Evolutionary conservation across 2,113 vertebrate genomes (phyloP), one percentile per base, ranked within the genome.

Genomic region (Cyprinodon tularosa): DNA sequence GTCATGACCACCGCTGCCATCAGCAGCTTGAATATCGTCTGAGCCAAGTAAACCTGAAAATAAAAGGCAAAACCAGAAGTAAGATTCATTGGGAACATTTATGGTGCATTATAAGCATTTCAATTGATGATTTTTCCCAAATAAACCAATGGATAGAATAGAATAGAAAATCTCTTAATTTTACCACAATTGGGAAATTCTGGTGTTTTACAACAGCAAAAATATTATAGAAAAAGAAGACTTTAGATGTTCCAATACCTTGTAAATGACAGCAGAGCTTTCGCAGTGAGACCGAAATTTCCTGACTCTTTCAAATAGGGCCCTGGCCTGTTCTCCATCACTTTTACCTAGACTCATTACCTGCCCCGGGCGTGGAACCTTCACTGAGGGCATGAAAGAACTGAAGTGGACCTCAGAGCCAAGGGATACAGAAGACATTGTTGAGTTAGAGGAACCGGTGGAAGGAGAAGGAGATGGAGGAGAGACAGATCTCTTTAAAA

Each of bases 301-400:
- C 67, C 93, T 82, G 53, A 96, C 94, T 75, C 93, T 90, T 83
- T 96, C 95, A n/a, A 96, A 96, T 61, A 96, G 91, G 0, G 95
- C 95, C 76, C 94, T 88, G 29, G 95, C 94, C 76, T 95, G 94
- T 66, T 96, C 94, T 37, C 93, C 91, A 0, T 96, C 95, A 59
- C 94, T 95, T 65, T 90, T 92, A 80, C 94, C 95, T 63, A 96
- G 81, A 12, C 91, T 92, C 14, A 91, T 84, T 0, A 80, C 72
- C 4, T 78, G 85, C 40, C 78, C 68, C 38, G 90, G 82, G 20
- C 72, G 69, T 3, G 90, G 84, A 0, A 77, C 81, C 42, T 79
- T 10, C 9, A 85, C 9, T 0, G 82, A 67, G 4, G 72, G 79
- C 20, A 73, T 87, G 47, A 69, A 66, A 6, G 45, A 29, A 37